phyloP scores from a whole-genome alignment of 1,140 invertebrate species.

The Papilio glaucus region DNA sequence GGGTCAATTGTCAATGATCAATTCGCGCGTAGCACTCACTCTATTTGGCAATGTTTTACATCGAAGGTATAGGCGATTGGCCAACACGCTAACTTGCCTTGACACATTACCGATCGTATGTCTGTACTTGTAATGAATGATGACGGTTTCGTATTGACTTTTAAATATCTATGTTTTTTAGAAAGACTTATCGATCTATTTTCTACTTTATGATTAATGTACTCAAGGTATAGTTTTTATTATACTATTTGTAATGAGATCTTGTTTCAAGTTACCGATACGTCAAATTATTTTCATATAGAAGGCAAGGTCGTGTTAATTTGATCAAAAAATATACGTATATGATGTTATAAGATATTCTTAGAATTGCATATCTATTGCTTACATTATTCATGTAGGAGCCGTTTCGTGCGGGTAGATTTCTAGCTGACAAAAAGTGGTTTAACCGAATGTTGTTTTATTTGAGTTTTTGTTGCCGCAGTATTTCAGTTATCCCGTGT shows the following conservation, averaged over 20 bases:
- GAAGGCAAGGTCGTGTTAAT: conserved; percentile 29
- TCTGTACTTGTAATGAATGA: conserved; percentile 35
- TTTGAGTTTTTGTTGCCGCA: no score
- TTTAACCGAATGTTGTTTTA: no score
- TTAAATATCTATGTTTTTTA: conserved; percentile 16
- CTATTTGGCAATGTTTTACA: conserved; percentile 34
- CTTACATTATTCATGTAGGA: no score
- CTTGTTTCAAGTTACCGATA: conserved; percentile 27
- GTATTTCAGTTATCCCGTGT: no score
- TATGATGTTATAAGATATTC: neutral
- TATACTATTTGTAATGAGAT: conserved; percentile 15
- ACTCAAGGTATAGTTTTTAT: neutral
- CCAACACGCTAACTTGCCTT: conserved; percentile 30
- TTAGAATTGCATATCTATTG: no score
- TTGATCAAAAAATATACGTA: neutral
- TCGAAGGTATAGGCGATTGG: conserved; percentile 31
- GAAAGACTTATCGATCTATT: neutral
- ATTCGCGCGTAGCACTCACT: conserved; percentile 17
- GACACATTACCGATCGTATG: conserved; percentile 35
- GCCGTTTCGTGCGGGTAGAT: no score
- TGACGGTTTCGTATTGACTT: conserved; percentile 26
- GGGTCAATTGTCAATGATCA: conserved; percentile 15
- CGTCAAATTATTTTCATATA: conserved; percentile 33
- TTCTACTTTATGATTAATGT: neutral
- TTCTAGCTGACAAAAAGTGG: no score